A percentile compares a stretch with the other conserved stretches of the same genome.
phyloP scores from a whole-genome alignment of 1,140 invertebrate species.

The Pararge aegeria region DNA sequence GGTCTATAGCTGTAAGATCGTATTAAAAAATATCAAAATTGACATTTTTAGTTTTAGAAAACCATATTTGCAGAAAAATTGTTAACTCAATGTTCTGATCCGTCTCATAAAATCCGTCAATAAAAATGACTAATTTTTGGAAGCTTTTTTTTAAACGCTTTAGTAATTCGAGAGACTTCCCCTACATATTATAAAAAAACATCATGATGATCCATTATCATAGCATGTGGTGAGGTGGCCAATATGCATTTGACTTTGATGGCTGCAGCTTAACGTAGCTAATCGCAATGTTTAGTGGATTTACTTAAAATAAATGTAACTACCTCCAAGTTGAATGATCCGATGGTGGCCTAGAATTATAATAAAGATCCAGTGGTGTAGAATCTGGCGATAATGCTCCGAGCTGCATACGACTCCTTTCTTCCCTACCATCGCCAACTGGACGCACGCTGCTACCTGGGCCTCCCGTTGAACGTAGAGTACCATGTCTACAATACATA shows the following conservation, averaged over 20 bases:
- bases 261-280: no score
- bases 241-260: no score
- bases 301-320: neutral
- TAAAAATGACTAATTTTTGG: no score
- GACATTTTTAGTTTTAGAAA: neutral
- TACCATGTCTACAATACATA: constrained; percentile 62
- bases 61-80: neutral
- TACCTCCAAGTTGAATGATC: constrained; percentile 79
- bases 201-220: no score
- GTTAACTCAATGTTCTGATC: no score
- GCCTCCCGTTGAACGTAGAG: constrained; percentile 52
- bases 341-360: constrained; percentile 85
- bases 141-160: no score
- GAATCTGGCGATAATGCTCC: constrained; percentile 84
- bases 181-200: no score
- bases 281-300: no score
- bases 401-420: constrained; percentile 86
- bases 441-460: constrained; percentile 53
- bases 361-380: constrained; percentile 89
- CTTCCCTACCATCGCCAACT: constrained; percentile 86
- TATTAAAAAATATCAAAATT: no score
- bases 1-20: constrained; percentile 77
- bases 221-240: no score
- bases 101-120: no score
- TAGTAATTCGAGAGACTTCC: no score